Conservation (phyloP, 1,140 invertebrate species). For the Yoshiicerus persimilis region DNA sequence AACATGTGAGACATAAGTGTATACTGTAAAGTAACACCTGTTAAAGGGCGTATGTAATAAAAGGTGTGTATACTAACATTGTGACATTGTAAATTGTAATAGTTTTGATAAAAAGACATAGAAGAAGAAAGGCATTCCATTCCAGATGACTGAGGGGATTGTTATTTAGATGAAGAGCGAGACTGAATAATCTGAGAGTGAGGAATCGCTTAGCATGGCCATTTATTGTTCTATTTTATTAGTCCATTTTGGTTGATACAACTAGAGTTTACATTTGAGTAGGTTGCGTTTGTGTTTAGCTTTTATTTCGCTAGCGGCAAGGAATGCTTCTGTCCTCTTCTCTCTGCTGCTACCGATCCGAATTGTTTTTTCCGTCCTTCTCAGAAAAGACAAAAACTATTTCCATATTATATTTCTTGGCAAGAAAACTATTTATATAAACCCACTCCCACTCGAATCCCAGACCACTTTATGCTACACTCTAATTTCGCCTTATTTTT, state of each 20-base stretch:
- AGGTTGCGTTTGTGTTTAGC: too few relatives aligned
- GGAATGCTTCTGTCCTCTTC: not conserved
- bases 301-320: not conserved
- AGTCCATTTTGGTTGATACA: not conserved
- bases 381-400: not conserved
- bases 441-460: too few relatives aligned
- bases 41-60: not conserved
- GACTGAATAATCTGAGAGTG: too few relatives aligned
- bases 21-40: not conserved
- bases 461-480: too few relatives aligned
- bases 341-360: not conserved
- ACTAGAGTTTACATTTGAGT: not conserved
- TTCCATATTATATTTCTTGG: not conserved
- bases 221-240: not conserved
- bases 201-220: not conserved
- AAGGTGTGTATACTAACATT: not conserved
- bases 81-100: not conserved
- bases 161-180: not conserved
- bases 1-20: too few relatives aligned
- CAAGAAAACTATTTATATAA: too few relatives aligned
- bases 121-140: not conserved
- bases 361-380: not conserved
- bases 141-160: not conserved
- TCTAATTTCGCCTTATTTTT: too few relatives aligned
- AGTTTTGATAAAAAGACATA: not conserved